Base-by-base conservation (phyloP, 2,888 invertebrate species). In the Odontocolon sp. region DNA sequence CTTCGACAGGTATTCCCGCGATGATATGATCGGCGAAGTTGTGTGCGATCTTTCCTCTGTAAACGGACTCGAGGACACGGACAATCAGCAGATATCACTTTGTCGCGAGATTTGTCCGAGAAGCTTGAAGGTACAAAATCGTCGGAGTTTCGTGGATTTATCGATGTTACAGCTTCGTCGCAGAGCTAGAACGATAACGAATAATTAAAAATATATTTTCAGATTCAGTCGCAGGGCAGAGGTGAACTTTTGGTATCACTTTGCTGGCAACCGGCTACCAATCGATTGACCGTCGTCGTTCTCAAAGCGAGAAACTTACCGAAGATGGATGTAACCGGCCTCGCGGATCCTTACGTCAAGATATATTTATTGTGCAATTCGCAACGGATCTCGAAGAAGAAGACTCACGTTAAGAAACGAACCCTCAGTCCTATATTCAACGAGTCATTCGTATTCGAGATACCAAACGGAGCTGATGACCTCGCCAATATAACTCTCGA, bases 391-490 rank as follows among this genome's bases (percentile, higher is more conserved):
- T 97, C 98, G 56, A 99, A 99, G 93, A 99, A 99, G 94, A 99
- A 99, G 93, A 99, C 99, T 0, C 99, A 99, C 91, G 98, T 99
- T 56, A 99, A 99, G 93, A 99, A 98, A 91, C 94, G 98, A 69
- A 99, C 99, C 0, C 92, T 98, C 84, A 98, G 98, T 92, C 99
- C 99, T 0, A 98, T 99, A 68, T 99, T 98, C 93, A 99, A 99
- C 92, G 99, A 99, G 92, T 98, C 98, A 64, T 99, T 99, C 91
- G 97, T 98, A 66, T 99, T 99, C 90, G 99, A 99, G 87, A 96
- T 99, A 81, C 98, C 98, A 14, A 94, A 95, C 56, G 93, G 93
- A 64, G 93, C 94, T 42, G 96, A 95, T 82, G 94, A 95, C 9
- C 93, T 97, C 80, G 95, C 95, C 86, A 95, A 95, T 88, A 95